Evolutionary conservation across 2,888 invertebrate species (phyloP), one percentile per base, ranked within the genome.

Genomic region (Orthosia gracilis): DNA sequence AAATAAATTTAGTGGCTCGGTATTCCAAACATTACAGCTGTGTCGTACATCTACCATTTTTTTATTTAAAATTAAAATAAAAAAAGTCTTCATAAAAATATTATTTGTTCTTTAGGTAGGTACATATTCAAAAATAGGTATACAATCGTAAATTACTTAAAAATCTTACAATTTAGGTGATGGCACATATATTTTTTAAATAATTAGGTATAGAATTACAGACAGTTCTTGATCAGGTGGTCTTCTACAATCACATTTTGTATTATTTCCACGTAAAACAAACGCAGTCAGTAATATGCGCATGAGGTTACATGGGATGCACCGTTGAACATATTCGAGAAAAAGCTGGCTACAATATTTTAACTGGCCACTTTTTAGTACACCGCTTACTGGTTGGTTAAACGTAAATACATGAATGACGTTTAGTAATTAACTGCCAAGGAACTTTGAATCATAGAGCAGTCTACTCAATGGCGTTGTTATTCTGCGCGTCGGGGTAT

Each of bases 401-500:
- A 47, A 40, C 58, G 40, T 64, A 64, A 40, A 64, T 76, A 69
- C 63, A 57, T 40, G 59, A 71, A 63, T 63, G 45, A 65, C 52
- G 79, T 77, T 71, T 73, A 57, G 66, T 69, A 71, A 71, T 55
- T 65, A 70, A 58, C 57, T 58, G 45, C 73, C 73, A 73, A 86
- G 80, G 80, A 85, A 80, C 81, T 79, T 49, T 81, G 74, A 78
- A 74, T 74, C 76, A 50, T 69, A 59, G 47, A 62, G 69, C 45
- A 73, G 31, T 82, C 85, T 90, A 91, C 62, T 88, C 82, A 54
- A 69, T 45, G 45, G 87, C 63, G 67, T 75, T 75, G 73, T 74
- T 84, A 65, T 89, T 88, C 74, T 90, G 88, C 21, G 80, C 76
- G 50, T 85, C 69, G 4, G 87, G 89, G 81, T 89, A 91, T 62